These are phyloP conservation scores for Oscheius sp. DNA, from an alignment of 2,888 invertebrate species.

Conservation along the genomic window DNA sequence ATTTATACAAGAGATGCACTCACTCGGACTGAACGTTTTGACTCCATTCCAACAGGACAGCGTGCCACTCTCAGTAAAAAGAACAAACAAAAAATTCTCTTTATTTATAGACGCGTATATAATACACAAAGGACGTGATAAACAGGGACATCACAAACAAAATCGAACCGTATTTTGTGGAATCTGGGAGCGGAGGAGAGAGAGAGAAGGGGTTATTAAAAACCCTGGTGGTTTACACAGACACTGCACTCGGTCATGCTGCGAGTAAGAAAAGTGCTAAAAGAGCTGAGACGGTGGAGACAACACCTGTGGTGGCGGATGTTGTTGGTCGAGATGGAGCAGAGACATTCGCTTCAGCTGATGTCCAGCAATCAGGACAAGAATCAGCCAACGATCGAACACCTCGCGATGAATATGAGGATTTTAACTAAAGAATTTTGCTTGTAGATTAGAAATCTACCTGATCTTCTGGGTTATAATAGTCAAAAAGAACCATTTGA, in stretches of 20 bases:
- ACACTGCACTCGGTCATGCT: background rate
- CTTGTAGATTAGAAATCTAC: slow-evolving; percentile 34
- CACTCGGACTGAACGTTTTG: too few species aligned
- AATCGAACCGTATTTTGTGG: slow-evolving; percentile 23
- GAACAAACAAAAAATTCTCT: too few species aligned
- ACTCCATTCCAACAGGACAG: too few species aligned
- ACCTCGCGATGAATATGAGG: slow-evolving; percentile 57
- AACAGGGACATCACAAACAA: too few species aligned
- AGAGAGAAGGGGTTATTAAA: background rate
- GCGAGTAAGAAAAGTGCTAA: background rate
- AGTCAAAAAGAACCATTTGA: slow-evolving; percentile 85
- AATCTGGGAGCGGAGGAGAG: slow-evolving; percentile 2
- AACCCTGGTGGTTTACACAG: background rate
- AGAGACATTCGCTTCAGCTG: slow-evolving; percentile 15
- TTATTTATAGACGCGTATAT: too few species aligned
- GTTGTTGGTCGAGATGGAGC: slow-evolving; percentile 9
- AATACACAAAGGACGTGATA: too few species aligned
- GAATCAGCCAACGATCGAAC: slow-evolving; percentile 59
- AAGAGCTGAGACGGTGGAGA: background rate
- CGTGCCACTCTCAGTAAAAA: too few species aligned
- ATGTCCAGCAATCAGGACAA: slow-evolving; percentile 65
- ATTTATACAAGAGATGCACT: too few species aligned
- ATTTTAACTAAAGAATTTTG: slow-evolving; percentile 54
- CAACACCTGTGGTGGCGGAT: background rate
- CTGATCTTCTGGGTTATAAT: slow-evolving; percentile 80